phyloP scores from a whole-genome alignment of 53 echinoderm and acorn worm genomes.

The Apostichopus leukothele region DNA sequence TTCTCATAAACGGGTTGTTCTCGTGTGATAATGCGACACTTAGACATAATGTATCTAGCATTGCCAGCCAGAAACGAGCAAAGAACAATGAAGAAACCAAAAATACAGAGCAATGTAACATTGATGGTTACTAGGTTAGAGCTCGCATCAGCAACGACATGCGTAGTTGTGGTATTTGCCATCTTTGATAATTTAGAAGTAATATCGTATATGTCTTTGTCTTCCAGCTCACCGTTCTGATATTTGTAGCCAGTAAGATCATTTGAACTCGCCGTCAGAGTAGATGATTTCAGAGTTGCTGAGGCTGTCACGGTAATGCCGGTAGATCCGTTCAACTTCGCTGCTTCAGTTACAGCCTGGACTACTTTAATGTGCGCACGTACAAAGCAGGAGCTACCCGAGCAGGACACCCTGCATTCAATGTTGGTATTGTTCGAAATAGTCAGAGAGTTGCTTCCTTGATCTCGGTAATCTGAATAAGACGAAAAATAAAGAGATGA shows the following conservation, averaged over 20 bases:
- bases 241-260: no score
- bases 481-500: no score
- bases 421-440: background rate
- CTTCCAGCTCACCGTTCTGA: background rate
- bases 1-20: background rate
- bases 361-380: background rate
- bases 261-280: background rate
- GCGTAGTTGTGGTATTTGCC: background rate
- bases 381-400: background rate
- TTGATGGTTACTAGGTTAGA: background rate
- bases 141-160: background rate
- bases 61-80: conserved; percentile 35
- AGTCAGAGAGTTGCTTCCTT: background rate
- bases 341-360: background rate
- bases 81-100: conserved; percentile 6
- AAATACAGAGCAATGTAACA: background rate
- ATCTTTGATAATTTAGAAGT: background rate
- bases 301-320: background rate
- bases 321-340: background rate
- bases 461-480: background rate
- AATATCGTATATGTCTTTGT: background rate
- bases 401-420: background rate
- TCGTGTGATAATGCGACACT: conserved; percentile 3
- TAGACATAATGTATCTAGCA: background rate
- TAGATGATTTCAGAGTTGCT: no score